phyloP scores from a whole-genome alignment of 2,797 vertebrate species.

The Xenopus petersii region DNA sequence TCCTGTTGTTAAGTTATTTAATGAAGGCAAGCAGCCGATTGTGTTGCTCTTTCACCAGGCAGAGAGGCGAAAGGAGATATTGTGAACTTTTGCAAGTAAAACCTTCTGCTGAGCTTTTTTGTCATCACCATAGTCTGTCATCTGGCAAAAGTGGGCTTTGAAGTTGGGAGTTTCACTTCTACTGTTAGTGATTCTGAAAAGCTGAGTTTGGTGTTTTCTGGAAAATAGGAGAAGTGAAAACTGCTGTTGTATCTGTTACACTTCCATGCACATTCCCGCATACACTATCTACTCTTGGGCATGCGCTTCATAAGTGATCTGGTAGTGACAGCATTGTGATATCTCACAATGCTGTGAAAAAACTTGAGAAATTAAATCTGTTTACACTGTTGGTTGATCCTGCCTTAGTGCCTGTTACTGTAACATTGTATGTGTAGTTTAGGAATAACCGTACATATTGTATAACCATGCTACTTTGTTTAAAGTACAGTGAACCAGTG shows the following conservation, averaged over 20 bases:
- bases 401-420: no score
- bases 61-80: constrained; percentile 1
- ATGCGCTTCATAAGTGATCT: background rate
- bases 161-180: constrained; percentile 32
- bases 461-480: no score
- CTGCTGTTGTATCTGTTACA: constrained; percentile 29
- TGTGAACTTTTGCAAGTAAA: background rate
- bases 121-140: background rate
- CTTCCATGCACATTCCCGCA: background rate
- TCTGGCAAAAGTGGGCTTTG: constrained; percentile 15
- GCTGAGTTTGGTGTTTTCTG: constrained; percentile 38
- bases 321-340: background rate
- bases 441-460: no score
- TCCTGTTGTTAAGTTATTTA: constrained; percentile 13
- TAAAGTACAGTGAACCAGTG: no score
- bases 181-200: constrained; percentile 29
- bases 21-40: constrained; percentile 20
- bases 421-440: no score
- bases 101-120: constrained; percentile 6
- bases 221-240: constrained; percentile 47
- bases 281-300: background rate
- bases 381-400: no score
- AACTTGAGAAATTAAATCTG: no score
- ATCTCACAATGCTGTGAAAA: no score
- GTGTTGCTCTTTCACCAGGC: constrained; percentile 7